A percentile compares a stretch with the other conserved stretches of the same genome.
phyloP scores from a whole-genome alignment of 2,888 invertebrate genomes.

The Nezara viridula region DNA sequence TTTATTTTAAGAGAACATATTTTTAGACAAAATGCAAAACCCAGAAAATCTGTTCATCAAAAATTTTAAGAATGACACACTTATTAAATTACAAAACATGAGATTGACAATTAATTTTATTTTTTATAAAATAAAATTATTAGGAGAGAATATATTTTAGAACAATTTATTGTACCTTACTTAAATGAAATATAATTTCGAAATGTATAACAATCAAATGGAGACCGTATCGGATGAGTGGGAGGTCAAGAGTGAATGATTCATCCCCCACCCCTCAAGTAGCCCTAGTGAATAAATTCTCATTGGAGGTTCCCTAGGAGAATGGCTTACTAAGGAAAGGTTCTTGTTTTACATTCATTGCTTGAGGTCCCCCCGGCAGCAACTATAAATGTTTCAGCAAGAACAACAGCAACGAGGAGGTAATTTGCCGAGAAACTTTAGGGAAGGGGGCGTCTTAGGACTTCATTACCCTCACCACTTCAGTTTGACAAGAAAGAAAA shows the following conservation, averaged over 20 bases:
- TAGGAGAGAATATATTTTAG: no score
- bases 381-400: slow-evolving; percentile 24
- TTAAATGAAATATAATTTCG: neutral
- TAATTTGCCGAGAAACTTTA: slow-evolving; percentile 21
- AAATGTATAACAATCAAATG: neutral
- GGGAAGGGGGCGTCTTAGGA: neutral
- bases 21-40: no score
- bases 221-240: neutral
- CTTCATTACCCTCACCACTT: slow-evolving; percentile 1
- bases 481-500: neutral
- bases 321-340: neutral
- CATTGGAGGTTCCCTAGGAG: neutral
- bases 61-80: no score
- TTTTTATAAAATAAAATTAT: no score
- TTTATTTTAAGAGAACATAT: no score
- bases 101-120: no score
- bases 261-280: neutral
- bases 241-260: neutral
- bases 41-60: no score
- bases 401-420: neutral
- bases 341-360: slow-evolving; percentile 31
- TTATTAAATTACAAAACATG: no score
- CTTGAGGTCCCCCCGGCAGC: neutral
- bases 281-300: slow-evolving; percentile 12
- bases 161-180: neutral